These are phyloP conservation scores for Chionoecetes opilio DNA, from an alignment of 1,140 invertebrate genomes.

Conservation along the genomic window DNA sequence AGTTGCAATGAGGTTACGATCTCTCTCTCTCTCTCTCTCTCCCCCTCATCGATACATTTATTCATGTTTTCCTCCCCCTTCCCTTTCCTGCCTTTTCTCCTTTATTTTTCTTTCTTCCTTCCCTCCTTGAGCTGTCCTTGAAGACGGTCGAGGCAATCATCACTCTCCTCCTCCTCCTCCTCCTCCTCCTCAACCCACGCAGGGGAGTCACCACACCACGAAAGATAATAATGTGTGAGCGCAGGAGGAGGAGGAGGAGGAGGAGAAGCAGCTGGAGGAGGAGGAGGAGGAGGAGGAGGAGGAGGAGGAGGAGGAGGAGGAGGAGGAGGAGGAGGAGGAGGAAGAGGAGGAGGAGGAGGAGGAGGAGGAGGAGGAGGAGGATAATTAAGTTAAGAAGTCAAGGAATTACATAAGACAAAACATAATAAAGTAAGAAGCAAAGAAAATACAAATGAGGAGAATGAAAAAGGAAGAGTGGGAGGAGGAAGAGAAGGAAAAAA, in stretches of 20 bases:
- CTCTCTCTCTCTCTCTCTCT: background rate
- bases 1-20: no score
- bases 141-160: background rate
- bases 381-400: background rate
- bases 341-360: conserved; percentile 47
- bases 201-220: background rate
- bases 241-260: background rate
- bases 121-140: background rate
- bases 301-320: background rate
- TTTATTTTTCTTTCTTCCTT: background rate
- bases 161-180: background rate
- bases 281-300: background rate
- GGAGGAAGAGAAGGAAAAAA: conserved; percentile 37
- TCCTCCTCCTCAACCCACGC: background rate
- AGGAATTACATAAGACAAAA: background rate
- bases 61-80: background rate
- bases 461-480: conserved; percentile 36
- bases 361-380: conserved; percentile 42
- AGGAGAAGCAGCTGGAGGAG: background rate
- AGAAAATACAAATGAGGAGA: background rate
- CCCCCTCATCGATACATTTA: background rate
- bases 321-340: conserved; percentile 37
- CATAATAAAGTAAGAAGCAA: background rate
- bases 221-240: background rate
- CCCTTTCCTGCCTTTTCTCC: background rate